Evolutionary conservation across 2,113 vertebrate species (phyloP).

Genomic region (Chaetorhynchus papuensis): DNA sequence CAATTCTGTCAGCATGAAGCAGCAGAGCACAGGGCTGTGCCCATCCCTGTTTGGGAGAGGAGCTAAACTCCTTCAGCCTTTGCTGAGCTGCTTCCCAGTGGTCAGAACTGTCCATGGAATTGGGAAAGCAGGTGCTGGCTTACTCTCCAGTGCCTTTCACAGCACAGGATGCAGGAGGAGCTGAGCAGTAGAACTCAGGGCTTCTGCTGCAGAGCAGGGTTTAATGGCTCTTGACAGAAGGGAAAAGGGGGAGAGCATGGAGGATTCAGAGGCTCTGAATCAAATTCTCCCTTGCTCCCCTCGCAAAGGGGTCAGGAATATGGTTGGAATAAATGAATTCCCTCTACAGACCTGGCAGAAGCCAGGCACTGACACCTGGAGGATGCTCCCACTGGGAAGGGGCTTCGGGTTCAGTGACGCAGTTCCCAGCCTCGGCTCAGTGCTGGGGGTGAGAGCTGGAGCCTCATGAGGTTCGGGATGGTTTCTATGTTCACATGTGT

Average conservation of each 20-base stretch:
- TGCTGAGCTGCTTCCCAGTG: neutral
- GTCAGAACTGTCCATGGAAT: neutral
- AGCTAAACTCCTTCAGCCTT: neutral
- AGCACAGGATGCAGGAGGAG: neutral
- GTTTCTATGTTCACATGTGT: neutral
- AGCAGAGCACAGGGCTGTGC: neutral
- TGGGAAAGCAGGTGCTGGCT: neutral
- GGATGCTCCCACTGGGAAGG: neutral
- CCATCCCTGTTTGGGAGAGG: neutral
- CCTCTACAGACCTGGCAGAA: neutral
- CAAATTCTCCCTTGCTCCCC: neutral
- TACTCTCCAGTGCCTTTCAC: neutral
- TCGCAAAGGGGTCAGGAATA: neutral
- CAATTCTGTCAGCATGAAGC: neutral
- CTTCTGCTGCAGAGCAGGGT: neutral
- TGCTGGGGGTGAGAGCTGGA: neutral
- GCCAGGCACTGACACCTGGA: neutral
- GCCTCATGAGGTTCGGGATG: fast-evolving
- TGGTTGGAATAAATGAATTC: neutral
- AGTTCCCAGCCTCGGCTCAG: neutral
- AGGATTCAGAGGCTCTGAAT: neutral
- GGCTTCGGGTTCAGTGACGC: neutral
- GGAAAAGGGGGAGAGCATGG: neutral
- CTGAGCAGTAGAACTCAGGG: neutral
- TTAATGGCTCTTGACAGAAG: neutral